Percentiles rank a stretch among this genome's conserved stretches.
phyloP scores from a whole-genome alignment of 2,797 vertebrate species.

The Neosilurus hyrtlii region DNA sequence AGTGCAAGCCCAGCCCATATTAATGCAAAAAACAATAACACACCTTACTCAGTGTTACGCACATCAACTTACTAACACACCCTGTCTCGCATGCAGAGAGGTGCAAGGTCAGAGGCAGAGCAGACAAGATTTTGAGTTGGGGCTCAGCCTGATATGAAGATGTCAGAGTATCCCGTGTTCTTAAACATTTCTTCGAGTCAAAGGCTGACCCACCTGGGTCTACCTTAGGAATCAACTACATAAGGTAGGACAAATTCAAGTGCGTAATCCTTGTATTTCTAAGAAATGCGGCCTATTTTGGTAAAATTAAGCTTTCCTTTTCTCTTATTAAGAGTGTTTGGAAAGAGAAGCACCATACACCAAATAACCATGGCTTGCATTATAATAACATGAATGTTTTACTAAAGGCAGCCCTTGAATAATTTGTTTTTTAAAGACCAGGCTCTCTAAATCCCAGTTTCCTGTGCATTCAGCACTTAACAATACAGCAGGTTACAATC shows the following conservation, averaged over 20 bases:
- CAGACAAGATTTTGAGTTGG: slow-evolving; percentile 13
- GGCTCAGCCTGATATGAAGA: not conserved
- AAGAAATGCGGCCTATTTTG: too few species aligned
- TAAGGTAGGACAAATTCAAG: slow-evolving; percentile 12
- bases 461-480: not conserved
- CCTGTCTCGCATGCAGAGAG: not conserved
- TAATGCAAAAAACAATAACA: not conserved
- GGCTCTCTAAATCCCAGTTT: not conserved
- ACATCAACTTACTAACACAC: not conserved
- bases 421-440: not conserved
- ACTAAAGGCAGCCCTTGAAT: not conserved
- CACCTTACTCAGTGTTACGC: not conserved
- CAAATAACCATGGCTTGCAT: not conserved
- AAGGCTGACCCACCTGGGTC: not conserved
- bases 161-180: not conserved
- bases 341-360: not conserved
- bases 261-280: not conserved
- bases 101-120: not conserved
- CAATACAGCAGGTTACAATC: not conserved
- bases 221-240: not conserved
- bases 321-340: not conserved
- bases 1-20: slow-evolving; percentile 11
- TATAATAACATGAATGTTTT: not conserved
- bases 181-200: not conserved
- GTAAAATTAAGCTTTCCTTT: too few species aligned